phyloP scores from a whole-genome alignment of 92 coral and sea anemone genomes.

The Meandrina meandrites region DNA sequence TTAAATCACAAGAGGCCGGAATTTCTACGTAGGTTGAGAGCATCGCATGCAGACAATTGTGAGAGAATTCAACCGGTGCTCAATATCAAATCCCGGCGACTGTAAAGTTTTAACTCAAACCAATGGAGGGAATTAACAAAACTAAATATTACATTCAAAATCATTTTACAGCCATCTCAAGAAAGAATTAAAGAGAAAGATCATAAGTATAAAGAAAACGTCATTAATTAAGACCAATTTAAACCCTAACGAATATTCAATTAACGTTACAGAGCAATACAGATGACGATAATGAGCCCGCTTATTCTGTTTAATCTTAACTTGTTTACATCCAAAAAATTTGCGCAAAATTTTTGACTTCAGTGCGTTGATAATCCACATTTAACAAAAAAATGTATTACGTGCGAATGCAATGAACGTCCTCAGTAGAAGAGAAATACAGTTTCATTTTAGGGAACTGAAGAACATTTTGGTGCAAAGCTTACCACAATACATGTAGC shows the following conservation, averaged over 20 bases:
- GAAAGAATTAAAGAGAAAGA: neutral
- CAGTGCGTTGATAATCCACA: neutral
- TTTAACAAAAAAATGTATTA: neutral
- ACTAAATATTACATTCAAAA: neutral
- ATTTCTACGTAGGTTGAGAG: neutral
- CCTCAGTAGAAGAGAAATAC: neutral
- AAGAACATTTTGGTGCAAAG: neutral
- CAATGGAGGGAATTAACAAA: neutral
- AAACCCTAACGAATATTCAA: neutral
- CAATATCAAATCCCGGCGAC: neutral
- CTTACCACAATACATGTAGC: neutral
- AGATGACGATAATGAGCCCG: neutral
- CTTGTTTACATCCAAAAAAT: neutral
- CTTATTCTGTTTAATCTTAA: neutral
- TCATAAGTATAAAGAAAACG: neutral
- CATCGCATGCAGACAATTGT: neutral
- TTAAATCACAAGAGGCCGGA: neutral
- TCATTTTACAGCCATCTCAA: neutral
- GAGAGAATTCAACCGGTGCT: neutral
- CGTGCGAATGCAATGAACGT: neutral
- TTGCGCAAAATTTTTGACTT: neutral
- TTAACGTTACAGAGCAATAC: neutral
- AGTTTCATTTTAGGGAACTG: neutral
- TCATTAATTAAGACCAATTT: neutral
- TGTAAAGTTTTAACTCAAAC: neutral